These are phyloP conservation scores for Dasyurus viverrinus DNA, from an alignment of 2,113 vertebrate species.

Conservation along the genomic window DNA sequence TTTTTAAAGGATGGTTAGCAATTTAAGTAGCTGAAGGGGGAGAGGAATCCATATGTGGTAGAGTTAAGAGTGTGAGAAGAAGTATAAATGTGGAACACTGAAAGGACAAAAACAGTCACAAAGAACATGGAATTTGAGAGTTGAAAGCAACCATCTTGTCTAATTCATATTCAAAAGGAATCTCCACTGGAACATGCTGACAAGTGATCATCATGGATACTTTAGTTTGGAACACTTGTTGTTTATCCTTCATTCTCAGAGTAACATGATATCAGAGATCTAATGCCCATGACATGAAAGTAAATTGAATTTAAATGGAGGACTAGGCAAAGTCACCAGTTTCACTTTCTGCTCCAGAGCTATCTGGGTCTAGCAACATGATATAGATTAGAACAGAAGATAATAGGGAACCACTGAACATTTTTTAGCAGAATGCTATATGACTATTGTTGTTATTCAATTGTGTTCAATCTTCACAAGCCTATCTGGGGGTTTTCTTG, in stretches of 20 bases:
- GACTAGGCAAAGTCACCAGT: too few relatives aligned
- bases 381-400: not conserved
- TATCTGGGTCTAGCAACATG: too few relatives aligned
- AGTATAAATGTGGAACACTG: not conserved
- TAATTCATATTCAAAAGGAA: not conserved
- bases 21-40: not conserved
- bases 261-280: too few relatives aligned
- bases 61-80: not conserved
- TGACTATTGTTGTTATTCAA: not conserved
- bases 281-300: too few relatives aligned
- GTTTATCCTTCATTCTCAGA: too few relatives aligned
- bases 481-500: not conserved
- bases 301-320: too few relatives aligned
- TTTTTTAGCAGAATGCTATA: not conserved
- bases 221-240: not conserved
- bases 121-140: not conserved
- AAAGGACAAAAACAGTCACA: not conserved
- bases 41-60: not conserved
- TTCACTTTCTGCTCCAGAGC: too few relatives aligned
- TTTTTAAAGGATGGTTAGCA: not conserved
- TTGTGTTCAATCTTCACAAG: not conserved
- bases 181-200: not conserved
- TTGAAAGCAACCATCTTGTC: not conserved
- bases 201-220: not conserved
- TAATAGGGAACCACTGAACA: not conserved